Evolutionary conservation across 2,113 vertebrate species (phyloP).

Genomic region (Heteronetta atricapilla): DNA sequence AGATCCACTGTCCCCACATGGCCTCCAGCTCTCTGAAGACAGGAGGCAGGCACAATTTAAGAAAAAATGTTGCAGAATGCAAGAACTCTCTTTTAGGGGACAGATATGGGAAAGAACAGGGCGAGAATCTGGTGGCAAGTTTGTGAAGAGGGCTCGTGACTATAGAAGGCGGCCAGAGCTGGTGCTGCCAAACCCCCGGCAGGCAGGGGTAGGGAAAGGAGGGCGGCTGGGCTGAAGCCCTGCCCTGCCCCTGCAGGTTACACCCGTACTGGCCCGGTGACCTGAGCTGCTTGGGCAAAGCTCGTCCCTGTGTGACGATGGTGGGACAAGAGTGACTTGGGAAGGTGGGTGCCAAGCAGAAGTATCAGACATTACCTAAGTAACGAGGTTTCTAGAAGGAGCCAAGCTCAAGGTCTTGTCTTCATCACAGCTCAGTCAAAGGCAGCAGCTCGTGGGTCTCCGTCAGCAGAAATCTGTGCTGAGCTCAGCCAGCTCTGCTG

Average conservation of each 20-base stretch:
- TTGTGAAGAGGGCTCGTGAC: not conserved
- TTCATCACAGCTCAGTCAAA: not conserved
- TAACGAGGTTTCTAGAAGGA: not conserved
- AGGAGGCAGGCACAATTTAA: not conserved
- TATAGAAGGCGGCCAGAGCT: not conserved
- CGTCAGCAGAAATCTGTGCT: not conserved
- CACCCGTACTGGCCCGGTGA: rapidly evolving
- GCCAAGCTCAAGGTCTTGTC: not conserved
- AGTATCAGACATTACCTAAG: not conserved
- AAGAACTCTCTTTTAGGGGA: not conserved
- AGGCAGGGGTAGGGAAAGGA: not conserved
- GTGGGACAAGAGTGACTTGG: not conserved
- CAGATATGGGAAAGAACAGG: not conserved
- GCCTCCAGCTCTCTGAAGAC: rapidly evolving
- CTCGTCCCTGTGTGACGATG: not conserved
- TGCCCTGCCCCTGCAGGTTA: not conserved
- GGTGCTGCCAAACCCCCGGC: not conserved
- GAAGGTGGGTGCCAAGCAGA: not conserved
- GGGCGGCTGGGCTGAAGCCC: not conserved
- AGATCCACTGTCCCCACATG: rapidly evolving
- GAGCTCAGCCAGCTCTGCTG: not conserved
- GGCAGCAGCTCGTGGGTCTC: not conserved
- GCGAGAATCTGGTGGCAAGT: not conserved
- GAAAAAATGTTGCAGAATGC: not conserved
- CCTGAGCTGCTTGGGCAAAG: not conserved